Conservation (phyloP, 2,888 invertebrate species). For the Hedychridium roseum region DNA sequence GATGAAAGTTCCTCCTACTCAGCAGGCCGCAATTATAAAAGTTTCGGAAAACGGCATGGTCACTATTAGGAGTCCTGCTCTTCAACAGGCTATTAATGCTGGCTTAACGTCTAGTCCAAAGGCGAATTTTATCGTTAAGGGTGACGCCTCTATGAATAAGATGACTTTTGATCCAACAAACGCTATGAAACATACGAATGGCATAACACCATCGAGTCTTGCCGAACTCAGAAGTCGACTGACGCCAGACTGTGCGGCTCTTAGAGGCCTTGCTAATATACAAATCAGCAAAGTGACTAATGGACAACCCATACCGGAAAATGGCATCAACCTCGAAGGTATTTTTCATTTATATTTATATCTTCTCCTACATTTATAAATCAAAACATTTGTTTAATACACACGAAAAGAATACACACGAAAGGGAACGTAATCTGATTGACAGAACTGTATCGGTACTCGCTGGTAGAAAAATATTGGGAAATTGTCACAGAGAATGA, state of each 20-base stretch:
- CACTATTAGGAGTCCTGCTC: constrained; percentile 80
- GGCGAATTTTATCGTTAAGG: constrained; percentile 60
- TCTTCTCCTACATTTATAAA: no score
- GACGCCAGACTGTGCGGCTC: constrained; percentile 48
- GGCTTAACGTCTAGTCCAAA: constrained; percentile 59
- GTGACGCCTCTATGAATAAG: constrained; percentile 42
- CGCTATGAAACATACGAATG: constrained; percentile 44
- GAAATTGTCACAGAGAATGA: no score
- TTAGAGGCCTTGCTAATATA: constrained; percentile 57
- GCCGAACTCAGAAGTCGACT: constrained; percentile 53
- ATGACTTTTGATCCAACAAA: constrained; percentile 20
- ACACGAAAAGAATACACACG: no score
- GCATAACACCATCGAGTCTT: constrained; percentile 51
- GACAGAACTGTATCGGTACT: no score
- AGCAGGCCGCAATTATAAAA: constrained; percentile 74
- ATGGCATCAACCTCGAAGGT: constrained; percentile 58
- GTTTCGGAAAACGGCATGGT: constrained; percentile 81
- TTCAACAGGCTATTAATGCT: constrained; percentile 65
- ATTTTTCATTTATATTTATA: no score
- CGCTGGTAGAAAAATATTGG: no score
- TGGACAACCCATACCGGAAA: constrained; percentile 59
- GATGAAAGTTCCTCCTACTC: constrained; percentile 66
- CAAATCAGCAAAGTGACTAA: constrained; percentile 61
- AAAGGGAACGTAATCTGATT: no score
- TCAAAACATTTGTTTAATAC: no score